Base-by-base conservation (phyloP, 2,113 vertebrate species). In the Hippocampus comes region DNA sequence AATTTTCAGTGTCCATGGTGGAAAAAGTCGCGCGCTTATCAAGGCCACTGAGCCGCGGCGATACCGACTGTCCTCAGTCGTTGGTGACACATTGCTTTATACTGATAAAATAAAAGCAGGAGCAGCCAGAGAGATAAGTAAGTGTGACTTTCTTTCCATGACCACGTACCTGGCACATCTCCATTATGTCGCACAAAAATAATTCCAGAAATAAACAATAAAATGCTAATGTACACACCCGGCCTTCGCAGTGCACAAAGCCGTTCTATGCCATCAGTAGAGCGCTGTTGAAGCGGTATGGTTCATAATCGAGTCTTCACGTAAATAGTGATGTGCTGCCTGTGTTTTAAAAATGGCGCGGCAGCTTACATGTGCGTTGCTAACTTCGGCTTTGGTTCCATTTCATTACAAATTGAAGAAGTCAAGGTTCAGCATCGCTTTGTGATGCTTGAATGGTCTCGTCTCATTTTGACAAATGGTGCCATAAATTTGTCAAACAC, bases 1-100 rank as follows among this genome's bases (percentile, higher is more conserved):
- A 34, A 77, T 30, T 57, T 66, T 68, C 10, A 42, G 38, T 51
- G 61, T 67, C 72, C 59, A 20, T 7, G 48, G 69, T 63, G 68
- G 41, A 63, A 56, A 48, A 57, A 51, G 51, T 59, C 34, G 42
- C 46, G 25, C 9, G 75, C 43, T 79, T 85, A 87, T 89, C 79
- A 2, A 51, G 15, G 69, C 70, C 76, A 67, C 64, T 68, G 77
- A 76, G 64, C 78, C 70, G 80, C 74, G 74, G 76, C 60, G 82
- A 81, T 75, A 78, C 78, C 72, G 65, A 23, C 83, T 88, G 83
- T 84, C 86, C 77, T 46, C 76, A 34, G 73, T 38, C 51, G 2
- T 20, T 1, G 63, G 77, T 57, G 85, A 74, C 75, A 81, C 70
- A 27, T 1, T 59, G 7, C 53, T 63, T 63, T 68, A 79, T 70